These are phyloP conservation scores for Hylomyscus alleni DNA, from an alignment of 2,797 vertebrate genomes.

Conservation along the genomic window DNA sequence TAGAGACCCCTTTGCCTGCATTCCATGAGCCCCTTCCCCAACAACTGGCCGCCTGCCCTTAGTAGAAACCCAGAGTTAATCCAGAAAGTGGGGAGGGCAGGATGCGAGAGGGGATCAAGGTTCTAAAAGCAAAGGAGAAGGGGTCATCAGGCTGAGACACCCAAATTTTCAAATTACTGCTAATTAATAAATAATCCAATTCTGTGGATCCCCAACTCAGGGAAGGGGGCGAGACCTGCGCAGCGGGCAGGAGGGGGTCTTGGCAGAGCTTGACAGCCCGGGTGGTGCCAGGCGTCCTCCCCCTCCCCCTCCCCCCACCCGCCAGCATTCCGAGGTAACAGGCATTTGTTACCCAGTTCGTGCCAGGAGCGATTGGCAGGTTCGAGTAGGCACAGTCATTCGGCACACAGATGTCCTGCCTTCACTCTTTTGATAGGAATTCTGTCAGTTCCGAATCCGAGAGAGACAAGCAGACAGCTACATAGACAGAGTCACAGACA, in stretches of 20 bases:
- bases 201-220: constrained; percentile 60
- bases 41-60: constrained; percentile 67
- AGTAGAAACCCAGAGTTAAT: constrained; percentile 59
- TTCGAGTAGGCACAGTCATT: constrained; percentile 87
- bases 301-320: constrained; percentile 77
- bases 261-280: constrained; percentile 75
- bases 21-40: constrained; percentile 54
- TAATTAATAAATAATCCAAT: constrained; percentile 82
- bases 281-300: constrained; percentile 81
- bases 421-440: constrained; percentile 89
- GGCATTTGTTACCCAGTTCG: constrained; percentile 88
- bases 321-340: constrained; percentile 89
- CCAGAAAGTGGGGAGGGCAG: constrained; percentile 16
- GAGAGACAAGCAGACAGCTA: constrained; percentile 80
- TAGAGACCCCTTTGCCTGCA: constrained; percentile 66
- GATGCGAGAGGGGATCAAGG: neutral
- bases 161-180: constrained; percentile 75
- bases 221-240: constrained; percentile 52
- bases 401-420: constrained; percentile 89
- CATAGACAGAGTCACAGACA: constrained; percentile 79
- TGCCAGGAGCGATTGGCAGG: constrained; percentile 90
- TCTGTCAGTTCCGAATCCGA: constrained; percentile 84
- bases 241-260: constrained; percentile 67
- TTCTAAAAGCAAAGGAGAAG: neutral
- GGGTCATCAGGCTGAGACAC: constrained; percentile 43